Base-by-base conservation (phyloP, 2,113 vertebrate genomes). In the Thryonomys swinderianus region DNA sequence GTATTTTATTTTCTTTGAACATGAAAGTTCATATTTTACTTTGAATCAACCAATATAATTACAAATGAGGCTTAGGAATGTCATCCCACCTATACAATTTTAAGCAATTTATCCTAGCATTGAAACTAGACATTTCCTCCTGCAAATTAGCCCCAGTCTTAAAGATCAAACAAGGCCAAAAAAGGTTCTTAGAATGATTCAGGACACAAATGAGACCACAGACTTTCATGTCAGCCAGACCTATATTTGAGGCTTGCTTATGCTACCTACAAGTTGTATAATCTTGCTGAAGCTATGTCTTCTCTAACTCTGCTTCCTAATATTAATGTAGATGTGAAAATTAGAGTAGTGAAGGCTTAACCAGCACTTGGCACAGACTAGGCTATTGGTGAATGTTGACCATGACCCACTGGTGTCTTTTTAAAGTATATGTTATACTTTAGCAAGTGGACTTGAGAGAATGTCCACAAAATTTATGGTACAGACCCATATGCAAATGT, bases 1-100 rank as follows among this genome's bases (percentile, higher is more conserved):
- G 42, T 25, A 27, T 12, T 90, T 92, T 48, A 67, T 93, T 90
- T 78, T 32, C 27, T 73, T 91, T 91, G 61, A 91, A 93, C 11
- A 21, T 86, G 42, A n/a, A 82, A 67, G 45, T 61, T 86, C 27
- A 80, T 74, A 84, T 80, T 59, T 86, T 86, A 87, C 37, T 67
- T 32, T 51, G 27, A 62, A 42, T 80, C 69, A 76, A 76, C 13
- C 76, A 84, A 53, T 37, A 53, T 42, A 86, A 83, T 69, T 51
- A 79, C 32, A 78, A 48, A 25, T 55, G 40, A 93, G n/a, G 7
- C 80, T 88, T 74, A 78, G 40, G 5, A 89, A 93, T 80, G 25
- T 45, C 42, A 84, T 67, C 84, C 53, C 20, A 79, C 45, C 10
- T 23, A 25, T 11, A 25, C 21, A 55, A 79, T 74, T 73, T 45